A percentile compares a stretch with the other conserved stretches of the same genome.
These are phyloP conservation scores for Pteronura brasiliensis DNA, from an alignment of 2,113 vertebrate genomes.

Conservation along the genomic window DNA sequence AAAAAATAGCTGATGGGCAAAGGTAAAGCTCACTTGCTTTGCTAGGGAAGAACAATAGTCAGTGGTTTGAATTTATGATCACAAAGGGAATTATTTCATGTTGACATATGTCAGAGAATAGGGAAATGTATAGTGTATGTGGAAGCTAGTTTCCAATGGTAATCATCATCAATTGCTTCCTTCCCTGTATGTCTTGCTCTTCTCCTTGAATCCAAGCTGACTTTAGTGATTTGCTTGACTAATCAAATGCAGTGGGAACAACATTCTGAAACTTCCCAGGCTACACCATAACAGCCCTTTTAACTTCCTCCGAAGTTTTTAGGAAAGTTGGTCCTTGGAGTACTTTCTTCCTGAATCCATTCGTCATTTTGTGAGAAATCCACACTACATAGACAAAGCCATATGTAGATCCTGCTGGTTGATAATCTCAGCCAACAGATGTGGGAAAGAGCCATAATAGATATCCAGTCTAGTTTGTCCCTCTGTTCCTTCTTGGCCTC, in stretches of 20 bases:
- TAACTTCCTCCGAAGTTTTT: neutral
- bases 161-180: neutral
- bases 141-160: neutral
- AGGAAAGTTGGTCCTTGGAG: neutral
- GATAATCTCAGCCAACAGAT: neutral
- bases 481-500: neutral
- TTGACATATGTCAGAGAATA: neutral
- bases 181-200: neutral
- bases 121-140: neutral
- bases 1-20: neutral
- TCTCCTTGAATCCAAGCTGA: neutral
- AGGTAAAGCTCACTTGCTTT: neutral
- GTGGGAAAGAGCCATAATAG: neutral
- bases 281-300: neutral
- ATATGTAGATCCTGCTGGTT: neutral
- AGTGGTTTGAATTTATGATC: neutral
- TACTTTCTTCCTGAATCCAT: neutral
- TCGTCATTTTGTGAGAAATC: neutral
- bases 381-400: neutral
- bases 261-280: neutral
- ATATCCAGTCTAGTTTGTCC: neutral
- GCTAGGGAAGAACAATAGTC: neutral
- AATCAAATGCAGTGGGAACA: neutral
- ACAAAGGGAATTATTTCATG: neutral
- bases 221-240: neutral